Conservation (phyloP, 1,140 invertebrate genomes). For the Holcopasites calliopsidis region DNA sequence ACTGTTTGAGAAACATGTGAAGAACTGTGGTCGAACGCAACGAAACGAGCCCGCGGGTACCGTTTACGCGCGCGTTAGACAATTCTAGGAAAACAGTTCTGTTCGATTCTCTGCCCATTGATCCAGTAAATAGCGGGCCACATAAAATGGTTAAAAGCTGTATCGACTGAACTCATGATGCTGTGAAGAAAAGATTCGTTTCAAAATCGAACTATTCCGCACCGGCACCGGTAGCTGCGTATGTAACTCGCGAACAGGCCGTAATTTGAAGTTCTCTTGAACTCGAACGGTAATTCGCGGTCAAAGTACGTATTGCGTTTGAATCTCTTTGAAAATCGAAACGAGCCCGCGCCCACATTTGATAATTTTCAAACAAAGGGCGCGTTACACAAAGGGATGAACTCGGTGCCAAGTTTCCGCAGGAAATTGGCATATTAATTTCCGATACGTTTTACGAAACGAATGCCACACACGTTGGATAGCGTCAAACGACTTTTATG, state of each 20-base stretch:
- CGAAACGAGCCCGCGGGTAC: no score
- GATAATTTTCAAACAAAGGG: conserved; percentile 54
- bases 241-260: no score
- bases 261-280: conserved; percentile 7
- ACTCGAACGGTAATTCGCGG: background rate
- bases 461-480: conserved; percentile 17
- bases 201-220: no score
- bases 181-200: no score
- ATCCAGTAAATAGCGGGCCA: no score
- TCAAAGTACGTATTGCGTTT: conserved; percentile 20
- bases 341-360: conserved; percentile 27
- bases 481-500: background rate
- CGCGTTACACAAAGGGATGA: conserved; percentile 14
- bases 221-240: background rate
- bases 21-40: no score
- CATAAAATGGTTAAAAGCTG: no score
- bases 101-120: no score
- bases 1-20: conserved; percentile 20
- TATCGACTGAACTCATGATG: no score
- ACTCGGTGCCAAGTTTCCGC: conserved; percentile 28
- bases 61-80: background rate
- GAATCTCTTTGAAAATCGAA: conserved; percentile 49
- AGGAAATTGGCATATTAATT: conserved; percentile 46
- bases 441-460: conserved; percentile 37
- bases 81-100: no score